These are phyloP conservation scores for Baronia brevicornis DNA, from an alignment of 2,888 invertebrate species.

Conservation along the genomic window DNA sequence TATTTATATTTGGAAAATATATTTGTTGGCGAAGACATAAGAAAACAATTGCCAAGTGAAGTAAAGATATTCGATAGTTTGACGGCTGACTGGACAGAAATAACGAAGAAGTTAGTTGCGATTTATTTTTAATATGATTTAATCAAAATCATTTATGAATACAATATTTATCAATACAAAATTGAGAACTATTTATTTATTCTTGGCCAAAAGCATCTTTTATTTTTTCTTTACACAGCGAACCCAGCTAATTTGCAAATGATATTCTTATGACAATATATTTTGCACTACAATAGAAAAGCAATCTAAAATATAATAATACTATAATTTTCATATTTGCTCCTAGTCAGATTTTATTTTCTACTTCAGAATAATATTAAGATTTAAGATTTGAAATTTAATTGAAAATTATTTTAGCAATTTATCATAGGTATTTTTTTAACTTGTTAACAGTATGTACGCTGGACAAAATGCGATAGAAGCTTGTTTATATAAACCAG, in stretches of 20 bases:
- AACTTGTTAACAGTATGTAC: slow-evolving; percentile 65
- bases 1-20: slow-evolving; percentile 93
- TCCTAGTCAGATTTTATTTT: not conserved
- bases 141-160: not conserved
- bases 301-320: slow-evolving; percentile 1
- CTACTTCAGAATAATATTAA: no score
- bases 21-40: slow-evolving; percentile 90
- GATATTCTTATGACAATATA: no score
- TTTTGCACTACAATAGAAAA: no score
- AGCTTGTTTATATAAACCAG: slow-evolving; percentile 77
- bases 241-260: no score
- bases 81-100: slow-evolving; percentile 81
- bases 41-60: slow-evolving; percentile 87
- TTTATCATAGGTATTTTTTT: no score
- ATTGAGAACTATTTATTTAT: no score
- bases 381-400: no score
- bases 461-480: slow-evolving; percentile 74
- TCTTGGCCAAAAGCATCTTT: no score
- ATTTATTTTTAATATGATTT: slow-evolving; percentile 1
- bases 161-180: not conserved
- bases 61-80: slow-evolving; percentile 83
- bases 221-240: no score
- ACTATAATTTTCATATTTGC: no score
- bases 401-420: no score
- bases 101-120: slow-evolving; percentile 72